A percentile compares a stretch with the other conserved stretches of the same genome.
phyloP scores from a whole-genome alignment of 2,888 invertebrate genomes.

The Linnaemya vulpina region DNA sequence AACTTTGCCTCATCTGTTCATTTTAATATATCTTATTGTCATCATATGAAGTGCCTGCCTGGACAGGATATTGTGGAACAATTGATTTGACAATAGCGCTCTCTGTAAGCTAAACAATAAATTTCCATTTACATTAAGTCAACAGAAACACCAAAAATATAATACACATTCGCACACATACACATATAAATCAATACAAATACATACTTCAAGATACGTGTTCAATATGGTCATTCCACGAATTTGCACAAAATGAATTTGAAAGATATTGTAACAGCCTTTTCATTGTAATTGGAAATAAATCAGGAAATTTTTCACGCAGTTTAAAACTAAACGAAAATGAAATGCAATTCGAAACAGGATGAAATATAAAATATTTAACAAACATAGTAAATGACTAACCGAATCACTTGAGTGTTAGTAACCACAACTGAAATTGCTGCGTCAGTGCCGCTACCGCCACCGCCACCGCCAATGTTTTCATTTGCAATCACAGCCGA shows the following conservation, averaged over 20 bases:
- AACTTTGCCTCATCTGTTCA: neutral
- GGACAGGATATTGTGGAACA: neutral
- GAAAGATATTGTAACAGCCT: conserved; percentile 10
- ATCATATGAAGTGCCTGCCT: no score
- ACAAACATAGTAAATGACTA: conserved; percentile 23
- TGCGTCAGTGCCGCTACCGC: conserved; percentile 63
- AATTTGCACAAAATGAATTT: conserved; percentile 23
- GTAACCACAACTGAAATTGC: conserved; percentile 64
- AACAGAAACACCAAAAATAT: neutral
- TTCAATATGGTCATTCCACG: neutral
- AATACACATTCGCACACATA: neutral
- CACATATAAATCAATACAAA: no score
- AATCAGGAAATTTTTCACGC: conserved; percentile 25
- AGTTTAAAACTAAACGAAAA: conserved; percentile 17
- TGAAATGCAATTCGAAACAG: conserved; percentile 5
- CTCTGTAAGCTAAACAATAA: neutral
- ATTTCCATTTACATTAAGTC: conserved; percentile 5
- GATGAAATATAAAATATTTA: conserved; percentile 14
- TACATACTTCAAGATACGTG: neutral
- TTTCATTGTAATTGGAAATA: conserved; percentile 35
- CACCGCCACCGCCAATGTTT: conserved; percentile 67
- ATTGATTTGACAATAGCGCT: neutral
- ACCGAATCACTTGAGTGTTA: conserved; percentile 62
- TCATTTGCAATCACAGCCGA: conserved; percentile 68
- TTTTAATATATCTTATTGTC: neutral